Base-by-base conservation (phyloP, 2,888 invertebrate genomes). In the Schizaphis graminum region DNA sequence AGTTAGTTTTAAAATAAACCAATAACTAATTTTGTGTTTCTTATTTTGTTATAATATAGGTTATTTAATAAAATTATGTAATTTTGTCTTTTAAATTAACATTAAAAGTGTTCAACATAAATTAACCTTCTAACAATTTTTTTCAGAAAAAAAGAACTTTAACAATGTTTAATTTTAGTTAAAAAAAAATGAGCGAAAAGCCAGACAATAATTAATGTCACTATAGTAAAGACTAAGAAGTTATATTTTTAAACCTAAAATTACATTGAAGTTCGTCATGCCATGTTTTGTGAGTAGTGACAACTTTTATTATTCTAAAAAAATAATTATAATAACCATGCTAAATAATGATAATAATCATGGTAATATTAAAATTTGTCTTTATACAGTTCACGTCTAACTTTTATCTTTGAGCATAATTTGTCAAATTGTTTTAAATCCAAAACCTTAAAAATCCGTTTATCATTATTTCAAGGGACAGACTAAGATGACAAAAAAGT, bases 81-180 rank as follows among this genome's bases (percentile, higher is more conserved):
- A 77, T 77, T 77, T 77, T 16, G n/a, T n/a, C 13, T 67, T 67
- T 67, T 16, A 67, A 16, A 35, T 67, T 77, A 77, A 21, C 77
- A 77, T 77, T 77, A 77, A 77, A 35, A n/a, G 67, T 77, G 21
- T 77, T 35, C 16, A 35, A 89, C n/a, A 44, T 41, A 35, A 56
- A 89, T 85, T 85, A 44, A 85, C 44, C 53, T 53, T 13, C 41
- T 57, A 16, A 57, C 11, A 44, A 57, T 67, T 90, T 61, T 61
- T 21, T 61, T 61, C 3, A 47, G n/a, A 90, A 90, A 47, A n/a
- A 47, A 90, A 90, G 0, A 44, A 57, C 44, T 61, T 61, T 28
- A 89, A 91, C 86, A 92, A 87, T 87, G 61, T 92, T 92, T 92
- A 92, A 87, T 49, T 91, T 86, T 86, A 86, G 91, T 57, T 86